A percentile compares a stretch with the other conserved stretches of the same genome.
Evolutionary conservation across 2,797 vertebrate species (phyloP).

Genomic region (Pristis pectinata): DNA sequence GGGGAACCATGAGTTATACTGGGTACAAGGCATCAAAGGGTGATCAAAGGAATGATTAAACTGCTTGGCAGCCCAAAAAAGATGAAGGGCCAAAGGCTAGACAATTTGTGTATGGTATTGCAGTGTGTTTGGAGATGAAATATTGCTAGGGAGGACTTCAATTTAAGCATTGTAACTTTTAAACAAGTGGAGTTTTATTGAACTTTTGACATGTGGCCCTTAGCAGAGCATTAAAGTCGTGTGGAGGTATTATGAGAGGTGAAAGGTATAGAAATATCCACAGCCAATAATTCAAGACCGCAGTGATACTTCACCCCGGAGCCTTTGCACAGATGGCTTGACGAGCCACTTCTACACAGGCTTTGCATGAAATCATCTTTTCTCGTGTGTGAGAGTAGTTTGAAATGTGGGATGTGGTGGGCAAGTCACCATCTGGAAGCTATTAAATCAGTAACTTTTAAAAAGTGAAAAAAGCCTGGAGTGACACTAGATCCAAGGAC

Average conservation of each 20-base stretch:
- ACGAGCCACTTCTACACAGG: neutral
- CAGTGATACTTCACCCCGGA: constrained; percentile 5
- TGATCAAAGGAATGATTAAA: neutral
- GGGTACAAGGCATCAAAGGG: neutral
- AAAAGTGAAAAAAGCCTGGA: neutral
- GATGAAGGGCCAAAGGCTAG: neutral
- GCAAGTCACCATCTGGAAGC: constrained; percentile 29
- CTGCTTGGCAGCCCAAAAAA: neutral
- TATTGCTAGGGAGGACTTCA: constrained; percentile 4
- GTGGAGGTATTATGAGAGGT: constrained; percentile 27
- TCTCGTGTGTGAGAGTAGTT: neutral
- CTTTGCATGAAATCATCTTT: constrained; percentile 19
- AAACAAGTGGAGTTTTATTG: constrained; percentile 22
- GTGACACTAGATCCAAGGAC: constrained; percentile 31
- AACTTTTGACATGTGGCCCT: constrained; percentile 8
- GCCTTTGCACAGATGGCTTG: constrained; percentile 9
- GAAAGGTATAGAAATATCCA: constrained; percentile 31
- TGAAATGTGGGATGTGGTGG: constrained; percentile 3
- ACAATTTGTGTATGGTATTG: neutral
- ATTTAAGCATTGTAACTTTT: neutral
- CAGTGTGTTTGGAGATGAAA: neutral
- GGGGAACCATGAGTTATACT: neutral
- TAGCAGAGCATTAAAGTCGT: constrained; percentile 23
- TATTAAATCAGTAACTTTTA: constrained; percentile 30
- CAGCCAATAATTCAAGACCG: constrained; percentile 16